Evolutionary conservation across 1,140 invertebrate genomes (phyloP).

Genomic region (Metopolophium dirhodum): DNA sequence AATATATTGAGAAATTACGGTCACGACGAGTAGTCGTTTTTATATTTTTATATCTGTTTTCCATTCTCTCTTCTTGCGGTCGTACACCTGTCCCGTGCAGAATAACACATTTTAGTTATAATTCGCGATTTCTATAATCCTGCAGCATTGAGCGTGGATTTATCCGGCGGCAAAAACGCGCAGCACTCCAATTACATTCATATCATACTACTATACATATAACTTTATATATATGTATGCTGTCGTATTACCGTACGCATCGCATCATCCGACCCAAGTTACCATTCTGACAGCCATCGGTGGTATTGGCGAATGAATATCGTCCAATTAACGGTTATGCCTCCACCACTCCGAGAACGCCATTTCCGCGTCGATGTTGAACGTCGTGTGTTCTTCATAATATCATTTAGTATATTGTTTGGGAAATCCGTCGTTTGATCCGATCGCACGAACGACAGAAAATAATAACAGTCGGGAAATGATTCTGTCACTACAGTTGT

Average conservation of each 20-base stretch:
- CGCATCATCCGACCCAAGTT: not conserved
- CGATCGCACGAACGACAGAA: not conserved
- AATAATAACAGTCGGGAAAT: not conserved
- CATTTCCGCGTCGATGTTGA: not conserved
- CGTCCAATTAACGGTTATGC: not conserved
- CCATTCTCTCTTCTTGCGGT: not conserved
- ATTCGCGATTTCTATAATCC: not conserved
- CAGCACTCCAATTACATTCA: not conserved
- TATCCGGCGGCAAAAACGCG: not conserved
- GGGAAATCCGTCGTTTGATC: not conserved
- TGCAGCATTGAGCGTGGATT: not conserved
- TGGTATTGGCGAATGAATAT: not conserved
- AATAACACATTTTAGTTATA: not conserved
- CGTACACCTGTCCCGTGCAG: not conserved
- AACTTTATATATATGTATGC: not conserved
- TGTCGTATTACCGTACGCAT: not conserved
- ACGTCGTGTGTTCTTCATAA: not conserved
- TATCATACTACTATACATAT: not conserved
- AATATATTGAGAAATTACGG: not conserved
- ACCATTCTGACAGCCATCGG: slow-evolving; percentile 14
- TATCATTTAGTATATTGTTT: not conserved
- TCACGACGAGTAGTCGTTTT: not conserved
- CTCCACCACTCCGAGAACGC: not conserved
- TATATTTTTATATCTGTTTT: not conserved
- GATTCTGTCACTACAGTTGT: not conserved